Base-by-base conservation (phyloP, 2,888 invertebrate genomes). In the Oasisia sp. region DNA sequence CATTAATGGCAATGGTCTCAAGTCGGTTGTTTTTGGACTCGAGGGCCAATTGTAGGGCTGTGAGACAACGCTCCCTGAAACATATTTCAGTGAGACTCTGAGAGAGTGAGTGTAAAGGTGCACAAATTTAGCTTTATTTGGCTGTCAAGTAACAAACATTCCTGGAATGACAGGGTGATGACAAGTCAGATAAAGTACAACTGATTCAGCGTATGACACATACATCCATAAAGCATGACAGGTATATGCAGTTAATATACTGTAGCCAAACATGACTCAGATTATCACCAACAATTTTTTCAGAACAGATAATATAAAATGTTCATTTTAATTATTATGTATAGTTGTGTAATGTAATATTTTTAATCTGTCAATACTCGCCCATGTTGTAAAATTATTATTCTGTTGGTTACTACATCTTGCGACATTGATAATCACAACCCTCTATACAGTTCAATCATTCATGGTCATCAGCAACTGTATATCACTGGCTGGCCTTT, bases 1-100 rank as follows among this genome's bases (percentile, higher is more conserved):
- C 99, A 95, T 98, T 98, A 90, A 99, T 97, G 14, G 98, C 98
- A 96, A 97, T 97, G 89, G 98, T 97, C 93, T 98, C 98, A 94
- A 99, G 97, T 96, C 98, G 98, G 95, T 98, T 98, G 94, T 98
- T 97, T 96, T 98, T 98, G 94, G 98, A 98, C 96, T 99, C 99
- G 94, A 99, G 97, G 45, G 98, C 98, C 95, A 98, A 97, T 96
- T 98, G 98, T 94, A 99, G 97, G 1, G 98, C 98, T 94, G 97
- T 97, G 32, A 94, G 97, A 96, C 99, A 99, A 94, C 97, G 98
- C 93, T 98, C 98, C 94, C 97, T 95, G 91, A 32, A 92, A 93
- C 91, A 91, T 27, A 74, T 19, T 74, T 27, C 14, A 74, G 74
- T 74, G 19, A 58, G 58, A 58, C 58, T 19, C 58, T 58, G 19